Evolutionary conservation across 2,797 vertebrate species (phyloP).

Genomic region (Lagorchestes hirsutus): DNA sequence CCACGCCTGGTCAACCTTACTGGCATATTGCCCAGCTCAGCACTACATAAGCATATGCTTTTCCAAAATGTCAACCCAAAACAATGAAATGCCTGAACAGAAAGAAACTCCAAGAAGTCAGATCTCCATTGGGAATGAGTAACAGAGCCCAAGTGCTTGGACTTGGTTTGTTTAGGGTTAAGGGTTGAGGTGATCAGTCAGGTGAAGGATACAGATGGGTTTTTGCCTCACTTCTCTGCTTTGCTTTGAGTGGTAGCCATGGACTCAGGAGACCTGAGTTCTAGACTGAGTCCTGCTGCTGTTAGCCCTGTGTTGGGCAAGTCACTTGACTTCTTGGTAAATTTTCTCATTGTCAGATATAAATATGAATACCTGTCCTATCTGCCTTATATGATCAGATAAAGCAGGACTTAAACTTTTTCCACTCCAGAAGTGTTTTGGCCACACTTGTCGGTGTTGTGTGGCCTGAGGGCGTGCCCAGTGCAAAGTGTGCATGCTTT

Average conservation of each 20-base stretch:
- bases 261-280: background rate
- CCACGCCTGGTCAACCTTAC: background rate
- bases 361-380: background rate
- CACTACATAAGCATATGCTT: background rate
- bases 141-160: background rate
- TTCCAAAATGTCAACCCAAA: background rate
- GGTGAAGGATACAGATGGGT: background rate
- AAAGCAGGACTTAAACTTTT: too few relatives aligned
- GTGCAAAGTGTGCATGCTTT: too few relatives aligned
- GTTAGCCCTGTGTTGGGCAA: background rate
- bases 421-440: too few relatives aligned
- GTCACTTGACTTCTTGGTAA: background rate
- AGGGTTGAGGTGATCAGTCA: background rate
- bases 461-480: too few relatives aligned
- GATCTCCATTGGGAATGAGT: background rate
- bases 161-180: background rate
- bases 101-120: background rate
- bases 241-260: background rate
- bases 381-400: background rate
- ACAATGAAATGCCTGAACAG: background rate
- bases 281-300: background rate
- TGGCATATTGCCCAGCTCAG: background rate
- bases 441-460: too few relatives aligned
- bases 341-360: background rate
- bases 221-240: background rate